Evolutionary conservation across 2,888 invertebrate genomes (phyloP).

Genomic region (Coremacera marginata): DNA sequence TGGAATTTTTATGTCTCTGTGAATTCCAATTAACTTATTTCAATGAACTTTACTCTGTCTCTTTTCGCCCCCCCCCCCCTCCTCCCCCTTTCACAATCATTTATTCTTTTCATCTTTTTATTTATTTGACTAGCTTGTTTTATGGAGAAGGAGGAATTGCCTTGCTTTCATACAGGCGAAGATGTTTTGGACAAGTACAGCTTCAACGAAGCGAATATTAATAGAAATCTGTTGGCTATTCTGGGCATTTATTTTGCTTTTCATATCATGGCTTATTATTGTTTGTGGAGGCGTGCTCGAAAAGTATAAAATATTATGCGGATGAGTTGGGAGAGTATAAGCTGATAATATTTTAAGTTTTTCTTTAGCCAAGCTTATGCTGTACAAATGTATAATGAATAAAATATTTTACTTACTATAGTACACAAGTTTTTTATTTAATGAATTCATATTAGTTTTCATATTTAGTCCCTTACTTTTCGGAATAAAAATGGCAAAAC

Average conservation of each 20-base stretch:
- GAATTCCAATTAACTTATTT: not conserved
- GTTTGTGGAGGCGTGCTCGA: slow-evolving; percentile 75
- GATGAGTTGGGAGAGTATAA: slow-evolving; percentile 9
- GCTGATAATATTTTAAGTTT: too few relatives aligned
- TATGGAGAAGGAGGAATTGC: slow-evolving; percentile 72
- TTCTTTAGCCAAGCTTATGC: slow-evolving; percentile 24
- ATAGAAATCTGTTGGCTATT: slow-evolving; percentile 77
- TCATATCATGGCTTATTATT: slow-evolving; percentile 78
- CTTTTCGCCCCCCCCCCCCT: too few relatives aligned
- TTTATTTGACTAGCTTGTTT: slow-evolving; percentile 74
- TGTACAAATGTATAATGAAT: slow-evolving; percentile 37
- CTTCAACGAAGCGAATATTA: slow-evolving; percentile 76
- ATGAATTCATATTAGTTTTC: too few relatives aligned
- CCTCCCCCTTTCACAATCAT: too few relatives aligned
- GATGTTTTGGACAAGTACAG: slow-evolving; percentile 81
- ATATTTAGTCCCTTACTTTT: too few relatives aligned
- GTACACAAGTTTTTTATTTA: not conserved
- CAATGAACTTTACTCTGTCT: too few relatives aligned
- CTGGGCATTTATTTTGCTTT: slow-evolving; percentile 76
- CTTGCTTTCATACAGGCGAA: slow-evolving; percentile 79
- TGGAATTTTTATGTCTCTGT: not conserved
- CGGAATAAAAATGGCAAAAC: too few relatives aligned
- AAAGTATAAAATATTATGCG: slow-evolving; percentile 66
- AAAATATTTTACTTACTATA: slow-evolving; percentile 7
- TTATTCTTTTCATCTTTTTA: slow-evolving; percentile 12